Base-by-base conservation (phyloP, 2,113 vertebrate genomes). In the Notarius quadriscutis region DNA sequence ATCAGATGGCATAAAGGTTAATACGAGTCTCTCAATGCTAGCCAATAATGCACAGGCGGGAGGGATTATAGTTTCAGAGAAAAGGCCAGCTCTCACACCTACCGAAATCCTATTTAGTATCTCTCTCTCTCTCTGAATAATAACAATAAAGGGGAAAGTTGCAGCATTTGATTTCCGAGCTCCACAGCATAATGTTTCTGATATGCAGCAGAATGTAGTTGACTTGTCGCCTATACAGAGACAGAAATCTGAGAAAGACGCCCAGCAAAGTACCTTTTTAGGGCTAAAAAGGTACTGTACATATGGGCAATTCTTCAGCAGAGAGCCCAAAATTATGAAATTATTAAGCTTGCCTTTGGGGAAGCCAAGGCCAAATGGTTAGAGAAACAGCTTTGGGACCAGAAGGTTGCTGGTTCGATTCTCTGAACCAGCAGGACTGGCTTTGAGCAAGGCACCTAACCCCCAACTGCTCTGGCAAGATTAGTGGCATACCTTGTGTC, bases 1-100 rank as follows among this genome's bases (percentile, higher is more conserved):
- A 91, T 93, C 93, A 90, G 90, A 93, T 93, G 92, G 90, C 88
- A 92, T 91, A 93, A 95, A 94, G 93, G 93, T 94, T 94, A 93
- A 94, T 94, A 91, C 91, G 93, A 92, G 93, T 89, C 79, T 89
- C 90, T 91, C 89, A 84, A 88, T 90, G 89, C 87, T 90, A 89
- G 91, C 91, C 93, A 92, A 93, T 92, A 92, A 91, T 90, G 90
- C 89, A 93, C 87, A 90, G 94, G 91, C 91, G 92, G 91, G 90
- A 92, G 92, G 91, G 91, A 94, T 94, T 90, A 90, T 88, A 91
- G 91, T 86, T 90, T 92, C 90, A 93, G 87, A 87, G 89, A 92
- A 92, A 92, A 84, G 88, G 89, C 88, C 90, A 93, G 91, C 93
- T 89, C 92, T 92, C 91, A 89, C 83, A 63, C 67, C 81, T 62